Evolutionary conservation across 2,888 invertebrate genomes (phyloP).

Genomic region (Athalia rosae): DNA sequence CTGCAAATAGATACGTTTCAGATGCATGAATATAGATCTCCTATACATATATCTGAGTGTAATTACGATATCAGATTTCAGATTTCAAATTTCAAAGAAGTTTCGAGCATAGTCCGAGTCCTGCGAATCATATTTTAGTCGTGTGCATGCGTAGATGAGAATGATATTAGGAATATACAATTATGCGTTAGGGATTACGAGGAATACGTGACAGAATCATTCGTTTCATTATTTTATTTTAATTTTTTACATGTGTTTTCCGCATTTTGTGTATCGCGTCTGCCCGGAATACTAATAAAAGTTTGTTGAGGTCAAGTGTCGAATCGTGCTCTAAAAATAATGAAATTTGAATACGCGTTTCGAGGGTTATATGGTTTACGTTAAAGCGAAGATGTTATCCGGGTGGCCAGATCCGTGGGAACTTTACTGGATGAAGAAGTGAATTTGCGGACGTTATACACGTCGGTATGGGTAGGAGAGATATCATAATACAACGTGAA

Average conservation of each 20-base stretch:
- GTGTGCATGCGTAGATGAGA: no score
- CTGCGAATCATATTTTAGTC: no score
- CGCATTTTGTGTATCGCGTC: slow-evolving; percentile 23
- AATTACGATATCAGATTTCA: no score
- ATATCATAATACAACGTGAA: slow-evolving; percentile 14
- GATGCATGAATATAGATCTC: no score
- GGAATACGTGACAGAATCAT: slow-evolving; percentile 16
- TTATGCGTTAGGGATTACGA: neutral
- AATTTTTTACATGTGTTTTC: slow-evolving; percentile 12
- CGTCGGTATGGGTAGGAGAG: neutral
- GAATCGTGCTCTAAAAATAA: slow-evolving; percentile 46
- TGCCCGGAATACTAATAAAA: slow-evolving; percentile 34
- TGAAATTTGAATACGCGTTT: slow-evolving; percentile 44
- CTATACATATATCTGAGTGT: no score
- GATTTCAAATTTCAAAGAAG: no score
- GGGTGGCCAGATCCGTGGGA: slow-evolving; percentile 43
- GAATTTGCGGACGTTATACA: slow-evolving; percentile 32
- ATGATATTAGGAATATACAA: no score
- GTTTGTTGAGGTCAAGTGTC: slow-evolving; percentile 37
- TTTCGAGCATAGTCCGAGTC: no score
- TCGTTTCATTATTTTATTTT: slow-evolving; percentile 8
- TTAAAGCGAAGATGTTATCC: slow-evolving; percentile 37
- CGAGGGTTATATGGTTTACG: neutral
- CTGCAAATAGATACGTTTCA: no score
- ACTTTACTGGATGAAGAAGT: slow-evolving; percentile 32